Percentiles rank a stretch among this genome's conserved stretches.
Conservation (phyloP, 2,113 vertebrate genomes). For the Cyanoliseus patagonus region DNA sequence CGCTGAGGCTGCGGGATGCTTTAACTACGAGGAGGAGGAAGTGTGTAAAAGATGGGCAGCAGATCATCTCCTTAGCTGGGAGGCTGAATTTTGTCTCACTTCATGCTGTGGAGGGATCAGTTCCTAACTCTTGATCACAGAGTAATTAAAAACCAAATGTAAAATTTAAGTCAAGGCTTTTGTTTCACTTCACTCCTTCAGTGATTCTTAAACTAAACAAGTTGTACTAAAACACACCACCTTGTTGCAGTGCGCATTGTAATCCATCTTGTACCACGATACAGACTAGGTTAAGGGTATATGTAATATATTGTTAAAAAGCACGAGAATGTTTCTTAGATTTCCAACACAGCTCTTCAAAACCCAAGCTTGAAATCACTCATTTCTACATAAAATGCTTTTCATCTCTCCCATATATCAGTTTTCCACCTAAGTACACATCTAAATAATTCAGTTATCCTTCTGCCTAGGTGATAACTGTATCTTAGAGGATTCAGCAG, state of each 20-base stretch:
- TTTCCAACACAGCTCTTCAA: not conserved
- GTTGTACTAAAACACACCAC: not conserved
- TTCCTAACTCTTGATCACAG: accelerated
- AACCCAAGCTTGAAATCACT: not conserved
- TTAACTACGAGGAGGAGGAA: accelerated
- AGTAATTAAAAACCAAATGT: not conserved
- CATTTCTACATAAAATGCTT: not conserved
- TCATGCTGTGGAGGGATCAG: not conserved
- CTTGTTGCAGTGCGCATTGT: not conserved
- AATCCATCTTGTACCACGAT: not conserved
- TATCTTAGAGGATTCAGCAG: not conserved
- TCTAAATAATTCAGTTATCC: not conserved
- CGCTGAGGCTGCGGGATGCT: accelerated
- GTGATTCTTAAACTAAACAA: accelerated
- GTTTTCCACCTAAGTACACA: not conserved
- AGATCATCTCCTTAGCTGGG: accelerated
- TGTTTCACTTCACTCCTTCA: not conserved
- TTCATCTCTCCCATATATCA: not conserved
- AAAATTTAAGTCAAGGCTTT: not conserved
- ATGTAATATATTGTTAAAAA: not conserved
- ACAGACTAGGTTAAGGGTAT: accelerated
- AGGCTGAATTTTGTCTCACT: not conserved
- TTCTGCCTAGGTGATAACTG: not conserved
- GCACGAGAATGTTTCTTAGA: accelerated
- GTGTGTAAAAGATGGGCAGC: not conserved